These are phyloP conservation scores for Rhabditophanes sp. DNA, from an alignment of 2,888 invertebrate species.

Conservation along the genomic window DNA sequence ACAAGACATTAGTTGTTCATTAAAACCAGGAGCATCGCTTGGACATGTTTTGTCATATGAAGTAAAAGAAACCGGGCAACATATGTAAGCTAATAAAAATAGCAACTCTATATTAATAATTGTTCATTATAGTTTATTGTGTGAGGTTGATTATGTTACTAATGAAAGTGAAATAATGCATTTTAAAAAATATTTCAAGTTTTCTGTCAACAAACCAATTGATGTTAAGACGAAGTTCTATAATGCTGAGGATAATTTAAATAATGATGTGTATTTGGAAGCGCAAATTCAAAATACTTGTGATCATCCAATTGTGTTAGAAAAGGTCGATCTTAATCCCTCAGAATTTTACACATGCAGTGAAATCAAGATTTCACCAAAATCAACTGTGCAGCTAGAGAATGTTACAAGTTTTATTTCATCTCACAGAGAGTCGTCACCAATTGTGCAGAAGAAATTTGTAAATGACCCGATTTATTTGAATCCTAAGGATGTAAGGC, in stretches of 20 bases:
- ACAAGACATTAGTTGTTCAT: conserved; percentile 50
- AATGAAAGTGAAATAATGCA: conserved; percentile 59
- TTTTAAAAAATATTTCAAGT: conserved; percentile 91
- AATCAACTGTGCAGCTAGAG: not conserved
- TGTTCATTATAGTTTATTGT: no score
- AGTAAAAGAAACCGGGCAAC: conserved; percentile 95
- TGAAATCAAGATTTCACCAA: conserved; percentile 38
- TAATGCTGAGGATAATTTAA: conserved; percentile 59
- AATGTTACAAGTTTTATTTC: conserved; percentile 1
- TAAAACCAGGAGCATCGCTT: conserved; percentile 64
- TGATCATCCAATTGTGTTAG: conserved; percentile 73
- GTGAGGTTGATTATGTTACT: conserved; percentile 73
- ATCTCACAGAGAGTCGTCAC: conserved; percentile 1
- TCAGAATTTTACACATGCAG: conserved; percentile 63
- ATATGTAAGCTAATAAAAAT: conserved; percentile 57
- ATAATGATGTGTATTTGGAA: conserved; percentile 59
- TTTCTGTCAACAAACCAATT: conserved; percentile 78
- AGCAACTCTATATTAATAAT: not conserved
- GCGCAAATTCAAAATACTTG: conserved; percentile 82
- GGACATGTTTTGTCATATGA: conserved; percentile 94
- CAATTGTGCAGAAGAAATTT: conserved; percentile 1
- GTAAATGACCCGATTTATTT: conserved; percentile 52
- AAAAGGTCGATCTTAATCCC: conserved; percentile 79
- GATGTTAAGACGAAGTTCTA: conserved; percentile 91
- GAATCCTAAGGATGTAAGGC: conserved; percentile 74